Base-by-base conservation (phyloP, 2,888 invertebrate species). In the Molorchus minor region DNA sequence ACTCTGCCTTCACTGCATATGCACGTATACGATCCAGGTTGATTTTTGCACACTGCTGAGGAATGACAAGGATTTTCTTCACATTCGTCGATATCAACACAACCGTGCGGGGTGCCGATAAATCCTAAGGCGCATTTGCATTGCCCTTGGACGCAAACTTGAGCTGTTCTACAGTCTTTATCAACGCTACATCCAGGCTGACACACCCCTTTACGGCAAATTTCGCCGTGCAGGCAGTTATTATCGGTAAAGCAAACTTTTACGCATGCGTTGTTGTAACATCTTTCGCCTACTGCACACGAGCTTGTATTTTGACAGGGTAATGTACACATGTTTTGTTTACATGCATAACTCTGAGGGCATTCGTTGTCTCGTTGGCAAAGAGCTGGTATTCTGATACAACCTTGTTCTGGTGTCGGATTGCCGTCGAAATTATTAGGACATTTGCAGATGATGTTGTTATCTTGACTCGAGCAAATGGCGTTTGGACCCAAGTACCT, bases 201-300 rank as follows among this genome's bases (percentile, higher is more conserved):
- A 74, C 96, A 96, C 36, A 88, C 84, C 51, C 94, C 94, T 64
- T 83, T 82, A 61, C 88, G 87, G 71, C 96, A 95, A 58, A 95
- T 88, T 82, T 96, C 95, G 45, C 95, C 95, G 1, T 92, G 90
- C 70, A 94, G 83, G 73, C 96, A 96, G 75, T 95, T 96, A 73
- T 91, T 93, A 76, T 94, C 94, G 7, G 91, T 89, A 75, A 93
- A 94, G 77, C 95, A 95, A 29, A 94, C 87, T 82, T 94, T 94
- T 15, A 89, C 86, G 73, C 94, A 95, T 64, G 89, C 85, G 65
- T 86, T 89, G 69, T 90, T 88, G 59, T 85, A 86, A 74, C 95
- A 95, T 61, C 90, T 86, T 81, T 95, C 95, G 10, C 94, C 94
- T 36, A 90, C 86, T 0, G 94, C 94, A 76, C 94, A 95, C 16